A percentile compares a stretch with the other conserved stretches of the same genome.
Conservation (phyloP, 2,113 vertebrate genomes). For the Anolis sagrei region DNA sequence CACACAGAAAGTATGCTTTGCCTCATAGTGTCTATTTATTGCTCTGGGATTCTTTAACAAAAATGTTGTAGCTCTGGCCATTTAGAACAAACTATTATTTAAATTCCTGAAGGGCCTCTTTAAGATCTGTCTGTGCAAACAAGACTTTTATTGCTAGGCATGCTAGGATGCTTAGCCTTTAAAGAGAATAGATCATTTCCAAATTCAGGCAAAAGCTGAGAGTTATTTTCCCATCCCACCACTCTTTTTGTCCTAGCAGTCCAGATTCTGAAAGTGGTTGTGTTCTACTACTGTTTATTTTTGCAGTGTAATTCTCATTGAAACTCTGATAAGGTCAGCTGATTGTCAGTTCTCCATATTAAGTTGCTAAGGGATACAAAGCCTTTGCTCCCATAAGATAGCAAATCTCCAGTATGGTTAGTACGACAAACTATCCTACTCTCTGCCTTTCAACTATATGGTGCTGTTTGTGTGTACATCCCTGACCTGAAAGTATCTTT, state of each 20-base stretch:
- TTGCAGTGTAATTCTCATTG: slow-evolving; percentile 32
- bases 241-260: neutral
- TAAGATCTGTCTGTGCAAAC: slow-evolving; percentile 15
- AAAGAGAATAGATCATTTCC: slow-evolving; percentile 26
- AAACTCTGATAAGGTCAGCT: slow-evolving; percentile 39
- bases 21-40: neutral
- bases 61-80: slow-evolving; percentile 2
- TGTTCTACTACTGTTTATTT: slow-evolving; percentile 26
- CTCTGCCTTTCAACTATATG: neutral
- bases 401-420: slow-evolving; percentile 12
- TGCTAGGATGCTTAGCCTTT: slow-evolving; percentile 1
- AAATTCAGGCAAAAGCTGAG: slow-evolving; percentile 11
- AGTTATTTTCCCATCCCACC: neutral
- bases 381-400: neutral
- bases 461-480: neutral
- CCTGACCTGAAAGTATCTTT: neutral
- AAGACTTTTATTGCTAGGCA: slow-evolving; percentile 30
- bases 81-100: slow-evolving; percentile 31
- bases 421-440: neutral
- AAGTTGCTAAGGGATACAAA: slow-evolving; percentile 36
- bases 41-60: neutral
- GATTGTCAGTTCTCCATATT: slow-evolving; percentile 26
- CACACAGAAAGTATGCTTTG: neutral
- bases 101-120: slow-evolving; percentile 27
- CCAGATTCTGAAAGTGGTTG: slow-evolving; percentile 21